phyloP scores from a whole-genome alignment of 2,888 invertebrate species.

The Leucania comma region DNA sequence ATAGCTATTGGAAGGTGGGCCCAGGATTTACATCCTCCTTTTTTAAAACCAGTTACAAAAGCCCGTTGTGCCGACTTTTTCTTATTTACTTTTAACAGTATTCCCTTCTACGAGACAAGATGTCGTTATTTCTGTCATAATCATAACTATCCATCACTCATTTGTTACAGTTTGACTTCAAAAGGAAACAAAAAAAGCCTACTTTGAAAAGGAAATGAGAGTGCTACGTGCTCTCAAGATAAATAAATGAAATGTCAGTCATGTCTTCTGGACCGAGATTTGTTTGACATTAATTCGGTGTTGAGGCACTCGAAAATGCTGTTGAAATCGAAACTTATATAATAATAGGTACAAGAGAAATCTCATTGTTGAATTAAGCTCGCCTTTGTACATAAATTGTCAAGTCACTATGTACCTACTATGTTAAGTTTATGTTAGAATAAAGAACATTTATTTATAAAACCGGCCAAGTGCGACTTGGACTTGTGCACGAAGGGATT shows the following conservation, averaged over 20 bases:
- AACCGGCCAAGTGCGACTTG: too few relatives aligned
- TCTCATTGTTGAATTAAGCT: too few relatives aligned
- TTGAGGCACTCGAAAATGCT: not conserved
- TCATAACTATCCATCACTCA: conserved; percentile 32
- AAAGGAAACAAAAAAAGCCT: conserved; percentile 32
- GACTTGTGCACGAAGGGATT: too few relatives aligned
- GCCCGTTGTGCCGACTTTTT: not conserved
- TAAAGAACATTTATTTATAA: too few relatives aligned
- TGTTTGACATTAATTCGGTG: conserved; percentile 11
- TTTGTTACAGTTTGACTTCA: conserved; percentile 25
- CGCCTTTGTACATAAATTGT: too few relatives aligned
- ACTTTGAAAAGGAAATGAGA: conserved; percentile 36
- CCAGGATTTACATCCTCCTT: too few relatives aligned
- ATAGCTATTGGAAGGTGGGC: too few relatives aligned
- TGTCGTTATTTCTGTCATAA: not conserved
- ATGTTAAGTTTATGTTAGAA: too few relatives aligned
- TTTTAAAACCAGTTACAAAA: too few relatives aligned
- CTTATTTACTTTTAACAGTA: not conserved
- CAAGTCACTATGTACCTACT: too few relatives aligned
- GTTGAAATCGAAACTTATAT: not conserved
- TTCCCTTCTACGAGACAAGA: not conserved
- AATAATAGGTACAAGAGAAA: too few relatives aligned
- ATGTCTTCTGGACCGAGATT: conserved; percentile 3
- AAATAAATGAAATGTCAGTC: conserved; percentile 53
- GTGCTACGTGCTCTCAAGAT: conserved; percentile 37